phyloP scores from a whole-genome alignment of 2,113 vertebrate species.

The Epinephelus cyanopodus region DNA sequence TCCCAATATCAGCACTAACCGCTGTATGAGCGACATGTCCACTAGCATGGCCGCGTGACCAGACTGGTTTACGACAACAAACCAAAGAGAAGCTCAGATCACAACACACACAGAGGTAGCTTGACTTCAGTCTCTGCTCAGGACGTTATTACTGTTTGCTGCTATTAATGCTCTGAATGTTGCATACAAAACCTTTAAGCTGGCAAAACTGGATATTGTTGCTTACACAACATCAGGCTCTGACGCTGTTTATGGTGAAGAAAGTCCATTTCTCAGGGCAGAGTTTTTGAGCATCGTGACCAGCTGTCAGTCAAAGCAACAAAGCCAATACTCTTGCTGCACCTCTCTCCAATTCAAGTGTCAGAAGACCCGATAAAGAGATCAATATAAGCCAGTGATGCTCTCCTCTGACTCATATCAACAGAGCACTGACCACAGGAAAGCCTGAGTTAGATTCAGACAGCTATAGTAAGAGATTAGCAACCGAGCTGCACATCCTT shows the following conservation, averaged over 20 bases:
- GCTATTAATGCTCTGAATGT: too few relatives aligned
- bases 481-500: neutral
- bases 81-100: too few relatives aligned
- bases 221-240: neutral
- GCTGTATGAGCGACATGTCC: too few relatives aligned
- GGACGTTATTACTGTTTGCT: too few relatives aligned
- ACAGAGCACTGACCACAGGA: neutral
- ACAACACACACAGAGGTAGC: too few relatives aligned
- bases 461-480: slow-evolving; percentile 5
- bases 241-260: neutral
- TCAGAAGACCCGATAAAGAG: neutral
- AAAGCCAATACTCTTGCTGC: slow-evolving; percentile 8
- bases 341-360: neutral
- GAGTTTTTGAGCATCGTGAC: neutral
- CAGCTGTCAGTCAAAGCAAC: neutral
- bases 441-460: neutral
- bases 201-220: neutral
- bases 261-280: neutral
- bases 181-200: too few relatives aligned
- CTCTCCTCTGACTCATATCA: neutral
- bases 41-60: too few relatives aligned
- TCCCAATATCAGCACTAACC: too few relatives aligned
- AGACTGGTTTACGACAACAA: too few relatives aligned
- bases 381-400: neutral
- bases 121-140: too few relatives aligned